Evolutionary conservation across 2,113 vertebrate genomes (phyloP).

Genomic region (Misgurnus mizolepis): DNA sequence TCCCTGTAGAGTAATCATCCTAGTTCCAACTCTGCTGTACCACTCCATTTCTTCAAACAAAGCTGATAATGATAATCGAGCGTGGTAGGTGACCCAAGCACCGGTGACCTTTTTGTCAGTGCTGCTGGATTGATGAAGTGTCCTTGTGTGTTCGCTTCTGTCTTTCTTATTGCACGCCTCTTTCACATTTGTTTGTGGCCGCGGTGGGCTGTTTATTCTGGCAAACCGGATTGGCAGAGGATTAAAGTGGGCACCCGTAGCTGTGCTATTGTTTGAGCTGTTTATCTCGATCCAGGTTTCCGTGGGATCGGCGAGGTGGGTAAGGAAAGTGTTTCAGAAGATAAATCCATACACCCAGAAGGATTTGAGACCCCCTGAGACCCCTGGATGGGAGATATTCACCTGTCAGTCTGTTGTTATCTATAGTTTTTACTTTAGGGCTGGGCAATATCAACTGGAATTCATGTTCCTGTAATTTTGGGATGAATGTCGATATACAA

Average conservation of each 20-base stretch:
- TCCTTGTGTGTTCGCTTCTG: background rate
- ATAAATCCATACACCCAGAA: background rate
- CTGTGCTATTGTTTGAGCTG: conserved; percentile 40
- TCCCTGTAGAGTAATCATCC: conserved; percentile 13
- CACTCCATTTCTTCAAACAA: background rate
- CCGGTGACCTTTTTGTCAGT: conserved; percentile 19
- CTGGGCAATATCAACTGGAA: background rate
- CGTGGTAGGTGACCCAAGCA: background rate
- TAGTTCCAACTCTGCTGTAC: background rate
- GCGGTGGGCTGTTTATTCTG: conserved; percentile 25
- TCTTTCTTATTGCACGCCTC: background rate
- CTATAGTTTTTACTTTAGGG: too few species aligned
- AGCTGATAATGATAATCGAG: conserved; percentile 15
- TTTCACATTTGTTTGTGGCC: conserved; percentile 7
- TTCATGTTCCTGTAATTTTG: too few species aligned
- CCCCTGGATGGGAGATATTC: background rate
- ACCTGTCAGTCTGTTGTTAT: background rate
- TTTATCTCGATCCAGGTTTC: conserved; percentile 20
- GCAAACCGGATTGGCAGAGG: conserved; percentile 44
- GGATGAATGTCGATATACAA: too few species aligned
- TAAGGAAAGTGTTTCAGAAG: conserved; percentile 7
- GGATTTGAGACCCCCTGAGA: conserved; percentile 3
- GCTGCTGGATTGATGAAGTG: background rate
- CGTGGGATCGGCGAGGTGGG: background rate
- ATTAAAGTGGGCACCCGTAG: conserved; percentile 10